Evolutionary conservation across 2,888 invertebrate species (phyloP).

Genomic region (Rutpela maculata): DNA sequence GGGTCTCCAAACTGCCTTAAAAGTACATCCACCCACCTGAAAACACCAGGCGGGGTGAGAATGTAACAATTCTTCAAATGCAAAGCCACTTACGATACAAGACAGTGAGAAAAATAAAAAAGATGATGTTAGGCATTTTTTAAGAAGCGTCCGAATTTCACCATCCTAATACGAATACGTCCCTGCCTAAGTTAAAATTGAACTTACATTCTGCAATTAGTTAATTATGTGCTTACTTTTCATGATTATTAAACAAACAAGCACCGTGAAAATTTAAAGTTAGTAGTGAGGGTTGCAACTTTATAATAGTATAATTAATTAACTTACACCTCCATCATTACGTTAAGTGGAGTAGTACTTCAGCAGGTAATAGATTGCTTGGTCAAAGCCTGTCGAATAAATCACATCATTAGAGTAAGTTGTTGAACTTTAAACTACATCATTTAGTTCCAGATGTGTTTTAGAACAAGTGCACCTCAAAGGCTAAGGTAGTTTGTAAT

Average conservation of each 20-base stretch:
- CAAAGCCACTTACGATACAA: too few relatives aligned
- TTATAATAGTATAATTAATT: conserved; percentile 4
- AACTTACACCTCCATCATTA: background rate
- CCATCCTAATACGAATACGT: too few relatives aligned
- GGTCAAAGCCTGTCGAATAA: background rate
- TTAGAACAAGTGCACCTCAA: background rate
- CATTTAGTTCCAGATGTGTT: background rate
- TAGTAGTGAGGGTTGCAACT: background rate
- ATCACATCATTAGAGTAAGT: background rate
- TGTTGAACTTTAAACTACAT: conserved; percentile 3
- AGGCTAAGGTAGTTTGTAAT: background rate
- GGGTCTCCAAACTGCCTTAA: too few relatives aligned
- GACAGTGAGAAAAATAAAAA: too few relatives aligned
- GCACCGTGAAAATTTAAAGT: background rate
- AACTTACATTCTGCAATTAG: background rate
- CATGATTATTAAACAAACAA: background rate
- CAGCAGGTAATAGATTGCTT: background rate
- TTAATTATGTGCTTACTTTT: background rate
- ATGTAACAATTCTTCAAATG: too few relatives aligned
- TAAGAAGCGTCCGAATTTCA: too few relatives aligned
- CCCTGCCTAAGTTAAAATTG: background rate
- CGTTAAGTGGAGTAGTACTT: background rate
- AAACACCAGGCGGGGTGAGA: too few relatives aligned
- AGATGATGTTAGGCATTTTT: too few relatives aligned
- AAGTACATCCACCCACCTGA: too few relatives aligned